Evolutionary conservation across 37 sponge, comb jelly and placozoan genomes (phyloP).

Genomic region (Geodia barretti): DNA sequence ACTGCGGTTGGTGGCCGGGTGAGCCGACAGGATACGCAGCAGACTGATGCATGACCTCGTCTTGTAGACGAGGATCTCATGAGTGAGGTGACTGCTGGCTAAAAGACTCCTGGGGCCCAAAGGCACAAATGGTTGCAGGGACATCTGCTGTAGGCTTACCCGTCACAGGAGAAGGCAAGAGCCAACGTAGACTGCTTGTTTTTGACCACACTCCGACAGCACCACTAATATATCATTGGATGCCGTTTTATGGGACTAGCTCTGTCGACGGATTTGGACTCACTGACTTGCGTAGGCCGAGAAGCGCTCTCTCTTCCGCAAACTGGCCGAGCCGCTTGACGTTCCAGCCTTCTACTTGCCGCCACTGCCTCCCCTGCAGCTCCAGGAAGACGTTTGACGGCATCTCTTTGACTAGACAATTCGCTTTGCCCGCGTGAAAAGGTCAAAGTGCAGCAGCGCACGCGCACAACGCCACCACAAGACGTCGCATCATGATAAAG

Average conservation of each 20-base stretch:
- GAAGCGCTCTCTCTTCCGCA: neutral
- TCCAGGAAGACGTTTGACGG: constrained; percentile 6
- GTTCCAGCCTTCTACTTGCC: constrained; percentile 5
- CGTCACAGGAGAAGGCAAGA: constrained; percentile 39
- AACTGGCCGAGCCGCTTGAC: constrained; percentile 1
- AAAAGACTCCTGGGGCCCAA: neutral
- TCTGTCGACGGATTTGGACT: neutral
- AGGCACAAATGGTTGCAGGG: neutral
- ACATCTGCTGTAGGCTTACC: neutral
- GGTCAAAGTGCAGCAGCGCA: neutral
- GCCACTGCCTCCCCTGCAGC: constrained; percentile 3
- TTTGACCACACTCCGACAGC: constrained; percentile 4
- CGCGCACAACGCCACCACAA: too few species aligned
- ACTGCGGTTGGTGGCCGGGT: constrained; percentile 14
- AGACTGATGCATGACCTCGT: neutral
- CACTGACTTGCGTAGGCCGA: neutral
- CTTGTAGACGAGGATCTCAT: constrained; percentile 14
- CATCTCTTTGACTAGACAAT: too few species aligned
- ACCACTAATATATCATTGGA: constrained; percentile 6
- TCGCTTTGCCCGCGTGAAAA: neutral
- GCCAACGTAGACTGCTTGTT: constrained; percentile 22
- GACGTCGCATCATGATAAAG: too few species aligned
- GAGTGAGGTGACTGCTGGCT: constrained; percentile 41
- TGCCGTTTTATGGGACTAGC: neutral
- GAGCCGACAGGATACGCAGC: constrained; percentile 9